Evolutionary conservation across 2,113 vertebrate species (phyloP), one percentile per base, ranked within the genome.

Genomic region (Acanthisitta chloris): DNA sequence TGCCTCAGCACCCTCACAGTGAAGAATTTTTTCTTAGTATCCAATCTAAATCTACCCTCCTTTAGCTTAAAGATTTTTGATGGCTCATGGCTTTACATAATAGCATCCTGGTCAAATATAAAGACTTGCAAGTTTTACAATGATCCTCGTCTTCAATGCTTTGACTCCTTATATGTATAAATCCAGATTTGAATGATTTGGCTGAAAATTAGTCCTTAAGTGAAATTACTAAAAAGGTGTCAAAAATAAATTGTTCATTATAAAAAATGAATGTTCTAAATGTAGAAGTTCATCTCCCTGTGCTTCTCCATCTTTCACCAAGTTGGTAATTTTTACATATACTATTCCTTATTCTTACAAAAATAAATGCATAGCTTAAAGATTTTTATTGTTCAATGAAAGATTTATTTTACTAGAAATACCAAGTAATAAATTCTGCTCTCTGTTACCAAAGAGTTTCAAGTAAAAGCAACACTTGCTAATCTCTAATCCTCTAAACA

Each of bases 301-400:
- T 83, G 29, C 4, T 66, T 70, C 31, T 1, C 3, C 0, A 0
- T 28, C 3, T 45, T 23, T 65, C 38, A 43, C 16, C 2, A 2
- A 7, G 11, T 14, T 65, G 12, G 12, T 4, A 3, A 33, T 31
- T 93, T 94, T 79, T 2, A 34, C 3, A 25, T 14, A 6, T 8
- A 19, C 0, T 34, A 14, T 72, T 57, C 6, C 6, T 81, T 82
- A 45, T 80, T 81, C 29, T 38, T 54, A 31, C 14, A 45, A 36
- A 92, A 77, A 92, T 25, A 65, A 65, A n/a, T 26, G 8, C 4
- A 17, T 1, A 70, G 2, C 1, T 40, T 69, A 49, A 77, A 52
- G 11, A 23, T 23, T 55, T 58, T 33, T 0, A 28, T 43, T 85
- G 67, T 90, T 76, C 21, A 72, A 3, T 6, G 7, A 15, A 74